Conservation (phyloP, 2,113 vertebrate genomes). For the Hemiscyllium ocellatum region DNA sequence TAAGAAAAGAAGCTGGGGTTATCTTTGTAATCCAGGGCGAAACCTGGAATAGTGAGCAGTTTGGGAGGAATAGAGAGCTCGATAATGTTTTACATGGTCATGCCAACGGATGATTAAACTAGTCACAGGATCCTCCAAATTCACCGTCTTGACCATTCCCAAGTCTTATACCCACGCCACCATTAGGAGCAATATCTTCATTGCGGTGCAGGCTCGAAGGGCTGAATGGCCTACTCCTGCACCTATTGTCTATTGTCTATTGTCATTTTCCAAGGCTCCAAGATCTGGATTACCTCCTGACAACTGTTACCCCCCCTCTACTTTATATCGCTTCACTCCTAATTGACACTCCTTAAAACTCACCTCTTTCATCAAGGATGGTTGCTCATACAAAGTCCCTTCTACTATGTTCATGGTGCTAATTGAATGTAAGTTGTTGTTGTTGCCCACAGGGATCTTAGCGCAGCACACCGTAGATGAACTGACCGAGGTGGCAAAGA, state of each 20-base stretch:
- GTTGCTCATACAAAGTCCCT: background rate
- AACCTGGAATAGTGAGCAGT: too few relatives aligned
- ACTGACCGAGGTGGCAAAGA: constrained; percentile 55
- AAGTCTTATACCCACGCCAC: background rate
- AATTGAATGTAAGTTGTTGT: background rate
- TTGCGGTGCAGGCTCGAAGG: too few relatives aligned
- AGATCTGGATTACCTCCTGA: background rate
- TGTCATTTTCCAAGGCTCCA: too few relatives aligned
- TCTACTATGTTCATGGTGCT: background rate
- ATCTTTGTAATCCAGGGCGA: too few relatives aligned
- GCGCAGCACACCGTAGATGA: constrained; percentile 57
- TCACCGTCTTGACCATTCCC: background rate
- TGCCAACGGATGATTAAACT: too few relatives aligned
- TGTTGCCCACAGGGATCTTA: constrained; percentile 56
- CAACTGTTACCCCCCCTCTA: background rate
- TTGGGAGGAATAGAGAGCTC: too few relatives aligned
- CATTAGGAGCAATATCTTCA: background rate
- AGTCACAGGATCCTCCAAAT: background rate
- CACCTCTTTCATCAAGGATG: background rate
- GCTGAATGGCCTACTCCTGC: too few relatives aligned
- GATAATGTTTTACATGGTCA: too few relatives aligned
- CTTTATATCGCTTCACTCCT: background rate
- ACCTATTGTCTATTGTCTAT: too few relatives aligned
- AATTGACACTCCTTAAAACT: too few relatives aligned
- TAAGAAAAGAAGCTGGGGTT: too few relatives aligned